Conservation (phyloP, 2,797 vertebrate species). For the Lepidocolaptes lacrymiger region DNA sequence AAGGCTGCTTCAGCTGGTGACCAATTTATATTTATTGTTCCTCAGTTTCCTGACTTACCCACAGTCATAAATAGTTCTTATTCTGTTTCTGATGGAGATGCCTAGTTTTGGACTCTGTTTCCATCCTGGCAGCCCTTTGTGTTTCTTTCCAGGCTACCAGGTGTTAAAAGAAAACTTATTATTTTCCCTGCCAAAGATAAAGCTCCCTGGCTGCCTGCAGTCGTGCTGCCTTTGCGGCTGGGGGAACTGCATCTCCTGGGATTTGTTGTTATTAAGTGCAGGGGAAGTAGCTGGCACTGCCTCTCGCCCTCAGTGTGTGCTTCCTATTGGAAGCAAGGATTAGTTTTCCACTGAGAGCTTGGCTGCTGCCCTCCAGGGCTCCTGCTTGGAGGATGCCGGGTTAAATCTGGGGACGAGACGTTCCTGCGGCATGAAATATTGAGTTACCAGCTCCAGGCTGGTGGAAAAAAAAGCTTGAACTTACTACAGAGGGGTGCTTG, state of each 20-base stretch:
- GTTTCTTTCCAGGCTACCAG: background rate
- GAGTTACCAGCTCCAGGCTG: background rate
- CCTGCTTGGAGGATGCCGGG: background rate
- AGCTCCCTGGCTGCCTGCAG: background rate
- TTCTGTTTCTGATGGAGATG: background rate
- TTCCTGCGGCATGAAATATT: rapidly evolving
- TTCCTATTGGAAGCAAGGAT: constrained; percentile 5
- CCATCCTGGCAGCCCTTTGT: background rate
- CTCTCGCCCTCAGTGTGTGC: background rate
- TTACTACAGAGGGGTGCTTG: background rate
- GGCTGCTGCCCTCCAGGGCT: background rate
- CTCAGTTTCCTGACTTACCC: background rate
- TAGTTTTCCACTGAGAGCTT: background rate
- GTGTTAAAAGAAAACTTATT: background rate
- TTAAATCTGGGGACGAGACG: background rate
- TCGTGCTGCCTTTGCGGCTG: background rate
- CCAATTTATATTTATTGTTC: background rate
- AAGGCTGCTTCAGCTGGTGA: background rate
- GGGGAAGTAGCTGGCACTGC: background rate
- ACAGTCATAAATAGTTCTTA: background rate
- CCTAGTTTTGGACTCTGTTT: background rate
- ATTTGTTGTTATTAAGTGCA: background rate
- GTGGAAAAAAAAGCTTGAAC: background rate
- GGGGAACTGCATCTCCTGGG: background rate
- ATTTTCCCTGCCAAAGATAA: background rate